Base-by-base conservation (phyloP, 2,797 vertebrate genomes). In the Sebastes matsubarae region DNA sequence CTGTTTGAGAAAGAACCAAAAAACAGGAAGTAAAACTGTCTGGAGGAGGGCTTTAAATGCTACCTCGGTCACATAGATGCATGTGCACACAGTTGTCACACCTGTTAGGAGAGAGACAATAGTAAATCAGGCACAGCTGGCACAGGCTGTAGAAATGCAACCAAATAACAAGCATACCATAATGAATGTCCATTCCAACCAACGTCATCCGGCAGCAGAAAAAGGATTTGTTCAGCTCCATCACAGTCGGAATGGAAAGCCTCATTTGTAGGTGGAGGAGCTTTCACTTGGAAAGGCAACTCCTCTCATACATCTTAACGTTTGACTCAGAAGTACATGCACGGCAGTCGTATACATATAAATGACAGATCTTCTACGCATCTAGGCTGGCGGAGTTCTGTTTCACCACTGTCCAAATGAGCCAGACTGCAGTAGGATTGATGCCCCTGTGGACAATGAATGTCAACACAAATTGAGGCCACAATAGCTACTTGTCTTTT, bases 101-200 rank as follows among this genome's bases (percentile, higher is more conserved):
- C 59, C 80, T 78, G 80, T 68, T 66, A 68, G n/a, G 12, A 38
- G 50, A 67, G 67, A 59, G 32, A 77, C 78, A 59, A 60, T 68
- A 70, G 55, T 1, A 18, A 80, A 71, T 72, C 73, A 42, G 73
- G 9, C 69, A 70, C 84, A 86, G 81, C 86, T 82, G 84, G 63
- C 22, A 38, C 6, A 52, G 24, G 29, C 58, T 63, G 14, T 54
- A 66, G 27, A 14, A 63, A 60, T 68, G 25, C 42, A 42, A 24
- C 72, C 55, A 14, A 76, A 82, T 69, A 78, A 72, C 50, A 75
- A 80, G 38, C 46, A 27, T 6, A 52, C 60, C 3, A 9, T 67
- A 80, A 84, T 77, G 52, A 72, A 77, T 83, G 50, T 75, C 55
- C 54, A 38, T 6, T 60, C 10, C 24, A 59, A 24, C 67, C 14